phyloP scores from a whole-genome alignment of 2,113 vertebrate species.

The Anguilla japonica region DNA sequence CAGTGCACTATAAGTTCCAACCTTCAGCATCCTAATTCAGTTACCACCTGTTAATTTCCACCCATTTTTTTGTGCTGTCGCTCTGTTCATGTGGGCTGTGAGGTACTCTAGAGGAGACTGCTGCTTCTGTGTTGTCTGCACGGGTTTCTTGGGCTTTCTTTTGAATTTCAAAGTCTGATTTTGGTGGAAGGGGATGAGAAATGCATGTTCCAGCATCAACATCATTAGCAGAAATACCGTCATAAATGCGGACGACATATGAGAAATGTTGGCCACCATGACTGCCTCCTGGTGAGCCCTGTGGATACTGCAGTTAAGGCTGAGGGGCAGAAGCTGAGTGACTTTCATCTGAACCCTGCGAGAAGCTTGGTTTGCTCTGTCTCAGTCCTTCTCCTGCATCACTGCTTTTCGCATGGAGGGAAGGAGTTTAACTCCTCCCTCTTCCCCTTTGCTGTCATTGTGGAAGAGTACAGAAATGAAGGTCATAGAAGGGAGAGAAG shows the following conservation, averaged over 20 bases:
- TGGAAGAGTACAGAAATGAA: constrained; percentile 49
- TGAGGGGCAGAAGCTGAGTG: neutral
- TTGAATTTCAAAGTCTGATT: neutral
- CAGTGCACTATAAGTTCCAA: neutral
- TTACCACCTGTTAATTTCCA: neutral
- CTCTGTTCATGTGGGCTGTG: neutral
- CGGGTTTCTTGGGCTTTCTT: neutral
- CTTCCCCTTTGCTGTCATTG: constrained; percentile 33
- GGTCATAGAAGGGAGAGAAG: constrained; percentile 41
- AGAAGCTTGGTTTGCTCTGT: neutral
- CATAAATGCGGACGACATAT: neutral
- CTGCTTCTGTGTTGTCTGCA: neutral
- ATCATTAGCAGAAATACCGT: neutral
- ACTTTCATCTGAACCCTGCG: neutral
- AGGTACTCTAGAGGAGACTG: neutral
- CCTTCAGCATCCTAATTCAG: neutral
- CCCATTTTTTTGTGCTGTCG: neutral
- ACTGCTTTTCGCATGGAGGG: neutral
- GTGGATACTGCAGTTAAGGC: neutral
- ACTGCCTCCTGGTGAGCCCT: neutral
- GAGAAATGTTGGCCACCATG: neutral
- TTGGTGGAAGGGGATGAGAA: neutral
- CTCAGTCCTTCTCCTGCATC: neutral
- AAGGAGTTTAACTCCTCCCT: constrained; percentile 14
- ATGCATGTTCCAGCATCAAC: neutral